Percentiles rank a stretch among this genome's conserved stretches.
Conservation (phyloP, 30 jellyfish, hydroid and myxozoan genomes). For the Rhopilema esculentum region DNA sequence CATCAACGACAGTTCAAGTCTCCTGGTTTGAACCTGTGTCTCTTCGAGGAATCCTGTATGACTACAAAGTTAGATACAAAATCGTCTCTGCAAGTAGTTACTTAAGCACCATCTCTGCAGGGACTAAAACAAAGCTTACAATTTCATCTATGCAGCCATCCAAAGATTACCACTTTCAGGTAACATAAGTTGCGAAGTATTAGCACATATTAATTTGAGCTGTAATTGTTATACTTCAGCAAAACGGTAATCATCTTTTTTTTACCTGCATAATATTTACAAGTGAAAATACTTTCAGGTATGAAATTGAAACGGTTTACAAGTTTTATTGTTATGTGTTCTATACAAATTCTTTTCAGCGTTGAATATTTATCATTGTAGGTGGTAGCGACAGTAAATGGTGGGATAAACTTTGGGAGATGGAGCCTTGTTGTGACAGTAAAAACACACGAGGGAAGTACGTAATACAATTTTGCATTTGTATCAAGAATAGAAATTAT, state of each 20-base stretch:
- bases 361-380: neutral
- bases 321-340: too few relatives aligned
- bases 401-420: constrained; percentile 27
- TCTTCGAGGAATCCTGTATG: constrained; percentile 62
- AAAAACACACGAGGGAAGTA: constrained; percentile 27
- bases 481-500: too few relatives aligned
- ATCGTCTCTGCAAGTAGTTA: neutral
- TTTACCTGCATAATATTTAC: too few relatives aligned
- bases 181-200: neutral
- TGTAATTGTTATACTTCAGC: too few relatives aligned
- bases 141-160: constrained; percentile 4
- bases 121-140: neutral
- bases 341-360: neutral
- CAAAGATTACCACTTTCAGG: constrained; percentile 33
- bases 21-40: constrained; percentile 66
- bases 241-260: neutral
- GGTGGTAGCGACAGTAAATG: constrained; percentile 60
- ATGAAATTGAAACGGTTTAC: too few relatives aligned
- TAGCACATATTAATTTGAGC: too few relatives aligned
- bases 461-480: neutral
- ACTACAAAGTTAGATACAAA: constrained; percentile 38
- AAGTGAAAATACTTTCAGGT: too few relatives aligned
- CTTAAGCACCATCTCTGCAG: constrained; percentile 14
- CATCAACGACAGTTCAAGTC: constrained; percentile 38
- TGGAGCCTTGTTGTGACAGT: constrained; percentile 21